Conservation (phyloP, 2,888 invertebrate species). For the Troides aeacus region DNA sequence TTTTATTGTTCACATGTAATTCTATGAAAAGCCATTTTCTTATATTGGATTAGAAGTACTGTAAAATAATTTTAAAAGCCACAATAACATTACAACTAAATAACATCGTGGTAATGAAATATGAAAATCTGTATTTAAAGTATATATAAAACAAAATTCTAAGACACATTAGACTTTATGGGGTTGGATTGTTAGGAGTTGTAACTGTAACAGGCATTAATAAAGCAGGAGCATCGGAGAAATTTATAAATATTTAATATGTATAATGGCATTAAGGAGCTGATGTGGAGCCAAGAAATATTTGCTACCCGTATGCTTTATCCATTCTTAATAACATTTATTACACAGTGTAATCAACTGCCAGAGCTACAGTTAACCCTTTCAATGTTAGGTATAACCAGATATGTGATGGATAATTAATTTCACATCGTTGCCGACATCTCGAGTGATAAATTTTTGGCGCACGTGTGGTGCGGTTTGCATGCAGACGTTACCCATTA, state of each 20-base stretch:
- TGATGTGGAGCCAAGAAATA: conserved; percentile 24
- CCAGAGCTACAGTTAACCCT: neutral
- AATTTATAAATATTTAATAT: conserved; percentile 18
- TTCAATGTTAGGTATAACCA: neutral
- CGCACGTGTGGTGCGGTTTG: conserved; percentile 13
- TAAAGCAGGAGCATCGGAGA: neutral
- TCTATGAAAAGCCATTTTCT: neutral
- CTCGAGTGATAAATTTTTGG: conserved; percentile 2
- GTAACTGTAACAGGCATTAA: neutral
- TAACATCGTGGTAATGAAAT: too few relatives aligned
- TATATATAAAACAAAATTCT: too few relatives aligned
- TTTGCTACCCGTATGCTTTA: conserved; percentile 1
- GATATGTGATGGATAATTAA: neutral
- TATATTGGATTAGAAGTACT: neutral
- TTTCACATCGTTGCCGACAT: neutral
- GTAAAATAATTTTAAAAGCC: too few relatives aligned
- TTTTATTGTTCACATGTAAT: neutral
- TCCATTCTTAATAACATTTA: neutral
- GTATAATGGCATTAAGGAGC: conserved; percentile 4
- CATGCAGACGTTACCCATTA: conserved; percentile 46
- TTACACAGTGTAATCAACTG: neutral
- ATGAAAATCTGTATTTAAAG: too few relatives aligned
- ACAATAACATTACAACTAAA: too few relatives aligned
- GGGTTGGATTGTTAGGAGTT: neutral
- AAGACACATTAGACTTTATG: neutral